These are phyloP conservation scores for Beaufortia kweichowensis DNA, from an alignment of 2,113 vertebrate genomes.

Conservation along the genomic window DNA sequence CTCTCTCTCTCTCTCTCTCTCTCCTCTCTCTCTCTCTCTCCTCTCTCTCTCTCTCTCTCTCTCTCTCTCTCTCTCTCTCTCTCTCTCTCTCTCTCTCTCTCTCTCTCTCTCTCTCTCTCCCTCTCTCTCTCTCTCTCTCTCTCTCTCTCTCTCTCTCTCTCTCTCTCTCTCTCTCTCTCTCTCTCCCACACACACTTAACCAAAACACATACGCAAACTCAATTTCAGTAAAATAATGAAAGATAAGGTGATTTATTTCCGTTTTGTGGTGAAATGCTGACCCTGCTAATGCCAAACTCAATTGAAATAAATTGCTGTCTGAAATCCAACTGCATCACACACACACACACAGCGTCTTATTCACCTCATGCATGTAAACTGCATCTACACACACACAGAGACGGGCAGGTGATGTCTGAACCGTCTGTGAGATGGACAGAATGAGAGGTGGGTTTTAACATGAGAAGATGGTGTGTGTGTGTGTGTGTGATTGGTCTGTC, in stretches of 20 bases:
- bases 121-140: neutral
- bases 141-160: neutral
- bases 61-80: neutral
- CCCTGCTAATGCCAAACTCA: conserved; percentile 15
- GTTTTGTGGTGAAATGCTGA: conserved; percentile 16
- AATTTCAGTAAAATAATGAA: conserved; percentile 33
- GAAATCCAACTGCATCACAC: neutral
- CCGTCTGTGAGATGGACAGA: conserved; percentile 1
- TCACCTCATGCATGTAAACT: neutral
- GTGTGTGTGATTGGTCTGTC: conserved; percentile 55
- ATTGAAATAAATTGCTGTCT: conserved; percentile 32
- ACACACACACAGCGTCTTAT: neutral
- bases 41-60: neutral
- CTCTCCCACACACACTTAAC: neutral
- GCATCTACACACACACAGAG: conserved; percentile 2
- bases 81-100: too few relatives aligned
- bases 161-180: neutral
- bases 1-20: too few relatives aligned
- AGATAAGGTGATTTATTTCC: conserved; percentile 16
- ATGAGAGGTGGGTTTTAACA: neutral
- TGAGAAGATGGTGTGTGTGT: conserved; percentile 7
- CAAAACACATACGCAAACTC: neutral
- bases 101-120: neutral
- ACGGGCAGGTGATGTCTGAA: conserved; percentile 18
- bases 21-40: too few relatives aligned